Percentiles rank a stretch among this genome's conserved stretches.
phyloP scores from a whole-genome alignment of 64 coral and sea anemone genomes.

The Dendronephthya gigantea region DNA sequence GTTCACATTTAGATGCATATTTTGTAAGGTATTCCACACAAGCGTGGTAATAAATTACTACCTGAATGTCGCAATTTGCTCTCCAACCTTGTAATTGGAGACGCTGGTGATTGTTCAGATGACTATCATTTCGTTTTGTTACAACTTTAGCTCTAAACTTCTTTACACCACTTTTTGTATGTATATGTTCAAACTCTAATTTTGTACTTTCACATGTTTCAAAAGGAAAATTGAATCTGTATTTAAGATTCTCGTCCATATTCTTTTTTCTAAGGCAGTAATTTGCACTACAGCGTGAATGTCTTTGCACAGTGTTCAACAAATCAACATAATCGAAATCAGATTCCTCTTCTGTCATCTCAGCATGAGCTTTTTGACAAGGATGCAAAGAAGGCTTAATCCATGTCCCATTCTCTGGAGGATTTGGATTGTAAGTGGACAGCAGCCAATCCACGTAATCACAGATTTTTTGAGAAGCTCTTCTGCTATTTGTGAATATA shows the following conservation, averaged over 20 bases:
- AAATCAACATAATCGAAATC: conserved; percentile 33
- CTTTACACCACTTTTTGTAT: conserved; percentile 14
- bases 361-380: conserved; percentile 19
- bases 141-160: conserved; percentile 24
- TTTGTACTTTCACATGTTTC: conserved; percentile 16
- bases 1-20: conserved; percentile 5
- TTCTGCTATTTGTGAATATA: neutral
- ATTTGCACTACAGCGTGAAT: conserved; percentile 36
- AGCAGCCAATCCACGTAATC: conserved; percentile 40
- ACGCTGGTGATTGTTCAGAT: conserved; percentile 21
- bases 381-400: conserved; percentile 25
- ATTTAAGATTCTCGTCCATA: conserved; percentile 25
- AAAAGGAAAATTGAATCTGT: conserved; percentile 36
- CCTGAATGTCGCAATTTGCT: neutral
- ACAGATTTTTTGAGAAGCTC: conserved; percentile 28
- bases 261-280: conserved; percentile 34
- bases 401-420: conserved; percentile 25
- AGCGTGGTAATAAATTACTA: neutral
- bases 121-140: conserved; percentile 26
- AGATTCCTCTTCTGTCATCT: conserved; percentile 1
- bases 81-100: too few relatives aligned
- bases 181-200: conserved; percentile 26
- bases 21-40: neutral
- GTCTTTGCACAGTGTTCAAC: conserved; percentile 36
- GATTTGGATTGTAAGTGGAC: conserved; percentile 29